A percentile compares a stretch with the other conserved stretches of the same genome.
phyloP scores from a whole-genome alignment of 2,888 invertebrate species.

The Busseola fusca region DNA sequence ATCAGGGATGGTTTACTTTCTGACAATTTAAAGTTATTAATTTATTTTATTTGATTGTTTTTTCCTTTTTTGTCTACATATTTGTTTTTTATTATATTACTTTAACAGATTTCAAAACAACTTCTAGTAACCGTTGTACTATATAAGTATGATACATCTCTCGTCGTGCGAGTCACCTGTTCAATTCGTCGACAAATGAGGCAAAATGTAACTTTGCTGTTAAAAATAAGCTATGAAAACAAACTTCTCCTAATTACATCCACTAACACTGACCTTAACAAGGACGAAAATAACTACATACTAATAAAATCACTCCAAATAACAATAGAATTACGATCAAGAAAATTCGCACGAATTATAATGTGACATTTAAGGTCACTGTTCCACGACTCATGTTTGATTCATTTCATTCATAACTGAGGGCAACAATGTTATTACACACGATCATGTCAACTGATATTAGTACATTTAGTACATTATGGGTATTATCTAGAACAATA shows the following conservation, averaged over 20 bases:
- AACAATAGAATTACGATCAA: constrained; percentile 48
- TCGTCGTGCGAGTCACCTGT: not conserved
- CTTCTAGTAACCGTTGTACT: not conserved
- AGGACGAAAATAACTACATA: not conserved
- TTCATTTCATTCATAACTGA: constrained; percentile 54
- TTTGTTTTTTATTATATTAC: not conserved
- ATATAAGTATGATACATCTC: too few relatives aligned
- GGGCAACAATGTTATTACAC: constrained; percentile 47
- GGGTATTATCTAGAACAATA: constrained; percentile 73
- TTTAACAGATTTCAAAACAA: not conserved
- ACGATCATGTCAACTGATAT: constrained; percentile 41
- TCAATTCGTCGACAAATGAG: not conserved
- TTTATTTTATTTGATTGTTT: not conserved
- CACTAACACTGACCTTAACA: constrained; percentile 20
- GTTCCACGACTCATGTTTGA: constrained; percentile 29
- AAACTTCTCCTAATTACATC: not conserved
- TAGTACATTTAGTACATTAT: constrained; percentile 19
- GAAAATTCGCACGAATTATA: constrained; percentile 45
- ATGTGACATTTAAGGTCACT: constrained; percentile 55
- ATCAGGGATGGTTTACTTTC: not conserved
- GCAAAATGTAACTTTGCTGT: constrained; percentile 2
- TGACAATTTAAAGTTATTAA: not conserved
- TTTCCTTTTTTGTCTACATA: not conserved
- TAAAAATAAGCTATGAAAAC: not conserved
- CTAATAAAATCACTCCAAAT: constrained; percentile 22